Base-by-base conservation (phyloP, 2,888 invertebrate species). In the Cantharis nigra region DNA sequence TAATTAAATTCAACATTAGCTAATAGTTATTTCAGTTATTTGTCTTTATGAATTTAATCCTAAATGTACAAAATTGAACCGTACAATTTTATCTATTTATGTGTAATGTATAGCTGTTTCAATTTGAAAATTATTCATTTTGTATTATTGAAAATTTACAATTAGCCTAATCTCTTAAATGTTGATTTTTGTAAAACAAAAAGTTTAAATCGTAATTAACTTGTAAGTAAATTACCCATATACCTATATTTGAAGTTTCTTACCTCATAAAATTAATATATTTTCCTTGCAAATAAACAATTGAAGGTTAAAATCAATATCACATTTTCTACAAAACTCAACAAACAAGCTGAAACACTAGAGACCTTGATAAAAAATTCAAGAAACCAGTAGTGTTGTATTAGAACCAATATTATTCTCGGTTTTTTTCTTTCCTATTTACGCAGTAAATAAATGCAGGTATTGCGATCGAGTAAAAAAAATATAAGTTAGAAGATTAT, bases 1-100 rank as follows among this genome's bases (percentile, higher is more conserved):
- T 79, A 81, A 81, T 81, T 81, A 80, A 81, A 80, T 23, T 65
- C 65, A 16, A 65, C 33, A 33, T 33, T 13, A 33, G 33, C 5
- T 33, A 33, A 33, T 33, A 33, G 33, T 33, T 33, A 33, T 33
- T 33, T 33, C 13, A 33, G 33, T 33, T 33, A 33, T 33, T 33
- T 33, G 33, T 33, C 33, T 33, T 33, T 33, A 33, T 33, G 33
- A 33, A 33, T 33, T 33, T 33, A 33, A 33, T 33, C 33, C n/a
- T 33, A 33, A 33, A 33, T 33, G 13, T 33, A 33, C 33, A 13
- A 13, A 33, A 33, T 33, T 33, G 13, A 33, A 33, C 33, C 13
- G 13, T 33, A 13, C 33, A 33, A 33, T 33, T 33, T 33, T 33
- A 33, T 33, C 33, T 33, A n/a, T 33, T 33, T 33, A 33, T 13